Base-by-base conservation (phyloP, 92 coral and sea anemone genomes). In the Heliopora coerulea region DNA sequence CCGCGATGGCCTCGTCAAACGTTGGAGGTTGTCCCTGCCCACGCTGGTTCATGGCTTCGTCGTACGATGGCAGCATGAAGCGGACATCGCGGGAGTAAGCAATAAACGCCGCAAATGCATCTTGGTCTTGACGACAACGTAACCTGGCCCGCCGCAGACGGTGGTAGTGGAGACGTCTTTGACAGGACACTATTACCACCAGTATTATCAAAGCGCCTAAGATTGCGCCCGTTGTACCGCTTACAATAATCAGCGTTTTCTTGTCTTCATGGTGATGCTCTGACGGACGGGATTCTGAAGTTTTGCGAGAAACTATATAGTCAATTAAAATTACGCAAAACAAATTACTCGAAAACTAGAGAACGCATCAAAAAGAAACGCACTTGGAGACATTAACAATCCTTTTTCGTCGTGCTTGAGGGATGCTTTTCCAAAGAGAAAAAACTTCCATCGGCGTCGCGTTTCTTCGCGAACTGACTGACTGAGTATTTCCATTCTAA, bases 161-260 rank as follows among this genome's bases (percentile, higher is more conserved):
- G 64, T 79, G 85, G 52, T 90, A 96, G 76, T 85, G 92, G 62
- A 89, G 83, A n/a, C 90, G 89, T 49, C 96, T 87, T 20, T 90
- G 89, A 68, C 96, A 90, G 17, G 89, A 79, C 56, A 90, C 72
- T 32, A 91, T 83, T 24, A 87, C 79, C 26, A 95, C 83, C 25
- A 95, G 58, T 54, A 95, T 80, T 29, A 95, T 90, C 27, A 95
- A 78, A 32, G 97, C 97, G 4, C 96, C 99, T 1, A 95, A 80
- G 9, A 96, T 95, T 5, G 99, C 89, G 46, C 99, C 99, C 0
- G 99, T 91, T 28, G 91, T 88, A 1, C 91, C 99, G 1, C 91
- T 89, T 1, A 95, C 99, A 49, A 95, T 95, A 67, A 96, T 84
- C 74, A 95, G 84, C 52, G 96, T 92, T 81, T 86, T 87, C 49